Conservation (phyloP, 2,888 invertebrate species). For the Papilio demoleus region DNA sequence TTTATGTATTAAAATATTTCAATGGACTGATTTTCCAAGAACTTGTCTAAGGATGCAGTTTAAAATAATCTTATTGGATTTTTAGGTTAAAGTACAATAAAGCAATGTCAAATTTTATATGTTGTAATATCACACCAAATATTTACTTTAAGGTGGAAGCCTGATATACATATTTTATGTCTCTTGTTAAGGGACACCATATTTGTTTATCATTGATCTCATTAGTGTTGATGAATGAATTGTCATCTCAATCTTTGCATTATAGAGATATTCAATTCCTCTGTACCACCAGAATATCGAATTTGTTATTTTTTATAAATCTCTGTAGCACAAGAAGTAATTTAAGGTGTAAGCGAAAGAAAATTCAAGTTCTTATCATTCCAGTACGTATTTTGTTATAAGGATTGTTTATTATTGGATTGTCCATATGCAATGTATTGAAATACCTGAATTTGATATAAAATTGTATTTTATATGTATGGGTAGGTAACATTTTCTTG, state of each 20-base stretch:
- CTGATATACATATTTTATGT: not conserved
- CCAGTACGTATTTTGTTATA: not conserved
- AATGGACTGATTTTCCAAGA: not conserved
- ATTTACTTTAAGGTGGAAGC: not conserved
- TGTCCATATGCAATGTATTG: not conserved
- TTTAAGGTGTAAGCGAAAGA: not conserved
- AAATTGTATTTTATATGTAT: no score
- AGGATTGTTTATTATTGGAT: not conserved
- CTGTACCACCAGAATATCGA: not conserved
- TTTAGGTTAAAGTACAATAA: not conserved
- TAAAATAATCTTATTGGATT: conserved; percentile 7
- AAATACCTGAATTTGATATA: no score
- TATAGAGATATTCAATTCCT: no score
- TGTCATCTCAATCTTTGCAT: no score
- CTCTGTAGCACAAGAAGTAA: not conserved
- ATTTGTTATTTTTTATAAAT: not conserved
- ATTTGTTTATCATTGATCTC: not conserved
- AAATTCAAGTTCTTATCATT: conserved; percentile 1
- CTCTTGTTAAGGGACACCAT: not conserved
- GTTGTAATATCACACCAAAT: not conserved
- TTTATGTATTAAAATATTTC: not conserved
- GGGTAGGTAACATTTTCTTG: no score
- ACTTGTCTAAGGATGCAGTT: not conserved
- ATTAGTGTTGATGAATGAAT: no score
- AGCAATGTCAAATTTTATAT: not conserved